Base-by-base conservation (phyloP, 2,113 vertebrate genomes). In the Egretta garzetta region DNA sequence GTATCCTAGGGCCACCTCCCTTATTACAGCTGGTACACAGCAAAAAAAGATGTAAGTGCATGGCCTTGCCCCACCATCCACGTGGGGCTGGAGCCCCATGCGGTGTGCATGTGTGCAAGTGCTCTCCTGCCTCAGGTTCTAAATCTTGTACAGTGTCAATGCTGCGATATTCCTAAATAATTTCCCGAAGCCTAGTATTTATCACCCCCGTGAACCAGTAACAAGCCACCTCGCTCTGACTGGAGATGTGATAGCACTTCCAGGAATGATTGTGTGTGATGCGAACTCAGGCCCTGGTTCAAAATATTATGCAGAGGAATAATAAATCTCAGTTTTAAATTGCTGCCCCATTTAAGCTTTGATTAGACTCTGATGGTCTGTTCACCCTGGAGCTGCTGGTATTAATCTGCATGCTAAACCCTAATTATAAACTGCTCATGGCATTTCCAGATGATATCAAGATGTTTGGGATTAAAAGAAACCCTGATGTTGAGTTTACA, bases 381-480 rank as follows among this genome's bases (percentile, higher is more conserved):
- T 86, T 97, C 97, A 85, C 93, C 66, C 63, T 80, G 75, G 64
- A 95, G 90, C 92, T 97, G 93, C 90, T 94, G 95, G 88, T 96
- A 95, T 97, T 98, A 97, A 98, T 97, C 86, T 84, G 84, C 93
- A 92, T 92, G 84, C 80, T 93, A 75, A 96, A 92, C 93, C 88
- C 95, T 97, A 97, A 98, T 97, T 97, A 98, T 96, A 98, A 98
- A 96, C 93, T 88, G 88, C 96, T 98, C 97, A 50, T 92, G 94
- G 97, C 97, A 93, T 95, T 97, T 96, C 94, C 86, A 98, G 97
- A 98, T 97, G 91, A 98, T 94, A 96, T 95, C 96, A 98, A 98
- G 98, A 96, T 98, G 98, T 97, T 97, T 82, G 91, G 97, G 95
- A 98, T 98, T 98, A 97, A 96, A 97, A 94, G 97, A 95, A 96